Percentiles rank a stretch among this genome's conserved stretches.
These are phyloP conservation scores for Toxotes chatareus DNA, from an alignment of 2,113 vertebrate species.

Conservation along the genomic window DNA sequence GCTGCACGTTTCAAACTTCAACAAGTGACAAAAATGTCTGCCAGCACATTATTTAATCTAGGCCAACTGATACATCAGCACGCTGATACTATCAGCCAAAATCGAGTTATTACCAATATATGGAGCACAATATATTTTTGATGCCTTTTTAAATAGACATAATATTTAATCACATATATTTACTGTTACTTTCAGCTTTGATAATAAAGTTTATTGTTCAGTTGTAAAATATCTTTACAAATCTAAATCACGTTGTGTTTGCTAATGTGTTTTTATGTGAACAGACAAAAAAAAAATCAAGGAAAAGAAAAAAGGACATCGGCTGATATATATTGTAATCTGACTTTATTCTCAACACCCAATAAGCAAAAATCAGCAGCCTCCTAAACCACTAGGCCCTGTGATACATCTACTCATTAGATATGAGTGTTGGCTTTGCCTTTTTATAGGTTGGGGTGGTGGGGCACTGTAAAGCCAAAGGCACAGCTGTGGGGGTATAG, in stretches of 20 bases:
- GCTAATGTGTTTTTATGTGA: background rate
- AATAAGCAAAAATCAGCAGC: conserved; percentile 19
- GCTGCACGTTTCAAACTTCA: background rate
- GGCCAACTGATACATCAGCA: background rate
- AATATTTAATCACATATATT: too few species aligned
- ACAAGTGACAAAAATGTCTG: background rate
- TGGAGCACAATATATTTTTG: background rate
- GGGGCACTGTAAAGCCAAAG: conserved; percentile 70
- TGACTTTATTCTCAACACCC: background rate
- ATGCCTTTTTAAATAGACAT: background rate
- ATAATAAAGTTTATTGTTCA: too few species aligned
- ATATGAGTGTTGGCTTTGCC: conserved; percentile 47
- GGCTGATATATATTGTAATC: background rate
- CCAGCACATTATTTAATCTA: background rate
- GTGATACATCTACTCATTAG: conserved; percentile 62
- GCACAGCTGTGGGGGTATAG: conserved; percentile 79
- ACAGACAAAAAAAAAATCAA: background rate
- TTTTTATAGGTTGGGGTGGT: conserved; percentile 65
- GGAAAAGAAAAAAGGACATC: background rate
- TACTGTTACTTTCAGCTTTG: too few species aligned
- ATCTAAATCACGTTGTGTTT: background rate
- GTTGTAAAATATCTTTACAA: background rate
- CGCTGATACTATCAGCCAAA: background rate
- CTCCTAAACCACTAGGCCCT: conserved; percentile 16
- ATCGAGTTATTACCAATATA: background rate